Evolutionary conservation across 2,797 vertebrate species (phyloP).

Genomic region (Carcharodon carcharias): DNA sequence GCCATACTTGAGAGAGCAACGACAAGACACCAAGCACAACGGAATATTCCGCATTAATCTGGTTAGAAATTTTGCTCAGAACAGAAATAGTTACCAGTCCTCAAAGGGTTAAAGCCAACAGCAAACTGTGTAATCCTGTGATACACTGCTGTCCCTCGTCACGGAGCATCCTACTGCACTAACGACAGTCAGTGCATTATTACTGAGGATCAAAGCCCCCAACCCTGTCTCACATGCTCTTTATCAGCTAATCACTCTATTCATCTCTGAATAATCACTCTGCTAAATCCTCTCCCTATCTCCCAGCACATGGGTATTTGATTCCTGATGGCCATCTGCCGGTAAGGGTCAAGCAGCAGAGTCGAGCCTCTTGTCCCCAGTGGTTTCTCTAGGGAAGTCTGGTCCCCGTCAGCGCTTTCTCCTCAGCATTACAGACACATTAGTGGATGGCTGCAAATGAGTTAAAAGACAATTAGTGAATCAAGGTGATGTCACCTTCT

Average conservation of each 20-base stretch:
- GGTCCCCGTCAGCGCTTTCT: constrained; percentile 18
- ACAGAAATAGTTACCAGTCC: not conserved
- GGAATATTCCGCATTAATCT: not conserved
- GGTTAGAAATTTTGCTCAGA: not conserved
- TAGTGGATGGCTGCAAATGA: not conserved
- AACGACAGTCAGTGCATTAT: constrained; percentile 48
- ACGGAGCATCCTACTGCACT: constrained; percentile 53
- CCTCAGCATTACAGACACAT: constrained; percentile 15
- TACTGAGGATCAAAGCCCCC: constrained; percentile 58
- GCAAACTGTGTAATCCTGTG: constrained; percentile 57
- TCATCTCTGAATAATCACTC: constrained; percentile 63
- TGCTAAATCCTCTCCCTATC: constrained; percentile 58
- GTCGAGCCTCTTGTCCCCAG: constrained; percentile 51
- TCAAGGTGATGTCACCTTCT: constrained; percentile 11
- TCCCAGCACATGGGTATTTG: constrained; percentile 53
- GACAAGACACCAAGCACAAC: not conserved
- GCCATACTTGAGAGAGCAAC: not conserved
- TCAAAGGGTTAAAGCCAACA: constrained; percentile 30
- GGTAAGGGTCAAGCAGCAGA: constrained; percentile 50
- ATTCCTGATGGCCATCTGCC: constrained; percentile 67
- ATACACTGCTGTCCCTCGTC: constrained; percentile 61
- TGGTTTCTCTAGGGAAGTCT: constrained; percentile 52
- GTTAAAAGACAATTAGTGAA: constrained; percentile 28
- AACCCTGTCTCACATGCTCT: constrained; percentile 65
- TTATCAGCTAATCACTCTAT: constrained; percentile 66